These are phyloP conservation scores for Platorchestia sp. DNA, from an alignment of 1,140 invertebrate species.

Conservation along the genomic window DNA sequence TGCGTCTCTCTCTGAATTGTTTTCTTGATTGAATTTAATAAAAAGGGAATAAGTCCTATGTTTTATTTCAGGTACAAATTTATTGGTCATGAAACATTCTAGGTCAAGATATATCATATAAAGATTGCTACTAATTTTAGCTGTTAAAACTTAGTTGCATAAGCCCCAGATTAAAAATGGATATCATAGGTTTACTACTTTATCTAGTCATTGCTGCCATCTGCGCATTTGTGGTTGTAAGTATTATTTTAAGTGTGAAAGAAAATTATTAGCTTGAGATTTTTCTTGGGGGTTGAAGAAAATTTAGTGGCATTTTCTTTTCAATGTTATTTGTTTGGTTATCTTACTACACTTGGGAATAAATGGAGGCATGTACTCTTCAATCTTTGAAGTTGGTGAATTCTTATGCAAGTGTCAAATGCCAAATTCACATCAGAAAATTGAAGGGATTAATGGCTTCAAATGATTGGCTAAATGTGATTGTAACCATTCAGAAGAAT, in stretches of 20 bases:
- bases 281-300: too few relatives aligned
- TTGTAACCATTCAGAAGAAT: too few relatives aligned
- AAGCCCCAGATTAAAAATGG: not conserved
- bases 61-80: not conserved
- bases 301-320: too few relatives aligned
- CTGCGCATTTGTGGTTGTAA: constrained; percentile 38
- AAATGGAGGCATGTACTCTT: too few relatives aligned
- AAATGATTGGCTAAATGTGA: too few relatives aligned
- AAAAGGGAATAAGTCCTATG: not conserved
- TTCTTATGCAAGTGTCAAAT: too few relatives aligned
- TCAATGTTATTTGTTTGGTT: too few relatives aligned
- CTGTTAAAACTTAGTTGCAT: not conserved
- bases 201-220: constrained; percentile 44
- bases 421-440: too few relatives aligned
- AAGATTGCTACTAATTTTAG: not conserved
- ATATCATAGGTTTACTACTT: not conserved
- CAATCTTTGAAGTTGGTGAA: too few relatives aligned
- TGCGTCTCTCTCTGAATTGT: not conserved
- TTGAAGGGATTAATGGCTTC: too few relatives aligned
- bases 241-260: not conserved
- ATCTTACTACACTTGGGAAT: too few relatives aligned
- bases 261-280: too few relatives aligned
- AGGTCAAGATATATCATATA: not conserved
- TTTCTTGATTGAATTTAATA: not conserved
- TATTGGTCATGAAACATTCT: not conserved